Evolutionary conservation across 2,888 invertebrate genomes (phyloP), one percentile per base, ranked within the genome.

Genomic region (Hemithea aestivaria): DNA sequence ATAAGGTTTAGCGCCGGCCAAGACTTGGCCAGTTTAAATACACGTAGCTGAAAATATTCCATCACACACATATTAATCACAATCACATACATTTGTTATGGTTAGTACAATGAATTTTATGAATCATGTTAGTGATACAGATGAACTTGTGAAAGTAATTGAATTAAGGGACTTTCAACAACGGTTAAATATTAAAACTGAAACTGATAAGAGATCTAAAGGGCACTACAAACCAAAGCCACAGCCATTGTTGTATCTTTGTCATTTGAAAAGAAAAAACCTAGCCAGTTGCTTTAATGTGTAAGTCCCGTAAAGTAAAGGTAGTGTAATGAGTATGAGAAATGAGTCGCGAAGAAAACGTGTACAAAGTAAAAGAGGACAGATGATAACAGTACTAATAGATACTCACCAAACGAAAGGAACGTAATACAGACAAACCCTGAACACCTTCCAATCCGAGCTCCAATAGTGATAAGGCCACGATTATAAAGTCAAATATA

Each of bases 401-500:
- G 50, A 56, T 56, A 88, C 93, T 92, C 90, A 98, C 98, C 96
- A 99, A 93, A 91, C 98, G 92, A 90, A 99, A 98, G 45, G 98
- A 97, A 87, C 98, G 92, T 70, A 99, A 93, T 49, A 98, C 97
- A 63, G 98, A 98, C 80, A 98, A 91, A 79, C 98, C 98, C 89
- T 96, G 96, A 65, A 98, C 96, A 60, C 95, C 96, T 87, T 96
- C 96, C 64, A 98, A 89, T 62, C 96, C 94, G 75, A 98, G 90
- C 87, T 99, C 99, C 70, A 98, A 88, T 58, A 98, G 89, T 61
- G 98, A 98, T 68, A 99, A 91, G 54, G 96, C 93, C 70, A 99
- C 99, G 80, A 99, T 98, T 69, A 98, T 95, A 84, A 98, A 97
- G 90, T 99, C 98, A 85, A 99, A 99, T 72, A 97, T 96, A 85